phyloP scores from a whole-genome alignment of 2,888 invertebrate species.

The Selenia dentaria region DNA sequence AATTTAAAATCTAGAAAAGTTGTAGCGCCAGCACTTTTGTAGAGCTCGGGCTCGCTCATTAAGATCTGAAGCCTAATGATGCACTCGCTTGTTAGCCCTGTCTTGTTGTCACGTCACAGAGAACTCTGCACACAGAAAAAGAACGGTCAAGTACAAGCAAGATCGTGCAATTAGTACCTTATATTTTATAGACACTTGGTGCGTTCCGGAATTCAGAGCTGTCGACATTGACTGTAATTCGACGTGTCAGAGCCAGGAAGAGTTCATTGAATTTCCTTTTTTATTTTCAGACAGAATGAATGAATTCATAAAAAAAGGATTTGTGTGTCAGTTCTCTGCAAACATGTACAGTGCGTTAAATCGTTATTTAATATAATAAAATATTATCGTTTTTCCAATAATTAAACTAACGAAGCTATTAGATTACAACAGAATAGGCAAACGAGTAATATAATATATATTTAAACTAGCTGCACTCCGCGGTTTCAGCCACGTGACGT shows the following conservation, averaged over 20 bases:
- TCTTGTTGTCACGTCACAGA: slow-evolving; percentile 53
- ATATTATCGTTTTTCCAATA: too few species aligned
- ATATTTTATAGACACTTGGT: slow-evolving; percentile 17
- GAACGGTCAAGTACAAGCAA: slow-evolving; percentile 39
- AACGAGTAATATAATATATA: too few species aligned
- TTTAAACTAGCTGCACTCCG: too few species aligned
- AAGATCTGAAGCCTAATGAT: slow-evolving; percentile 61
- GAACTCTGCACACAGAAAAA: slow-evolving; percentile 39
- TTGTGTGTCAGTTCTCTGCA: too few species aligned
- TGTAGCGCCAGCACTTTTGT: slow-evolving; percentile 34
- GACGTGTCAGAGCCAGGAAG: slow-evolving; percentile 17
- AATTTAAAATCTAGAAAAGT: slow-evolving; percentile 27
- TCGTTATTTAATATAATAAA: too few species aligned
- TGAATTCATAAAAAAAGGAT: background rate
- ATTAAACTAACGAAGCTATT: too few species aligned
- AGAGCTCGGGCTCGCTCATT: slow-evolving; percentile 53
- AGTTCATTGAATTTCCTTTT: slow-evolving; percentile 15
- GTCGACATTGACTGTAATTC: slow-evolving; percentile 15
- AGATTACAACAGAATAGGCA: too few species aligned
- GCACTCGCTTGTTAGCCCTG: slow-evolving; percentile 62
- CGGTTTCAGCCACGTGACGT: too few species aligned
- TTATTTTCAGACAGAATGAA: slow-evolving; percentile 8
- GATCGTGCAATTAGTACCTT: slow-evolving; percentile 33
- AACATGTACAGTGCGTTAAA: too few species aligned
- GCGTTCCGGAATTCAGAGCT: slow-evolving; percentile 13